These are phyloP conservation scores for Nyctalus aviator DNA, from an alignment of 2,797 vertebrate species.

Conservation along the genomic window DNA sequence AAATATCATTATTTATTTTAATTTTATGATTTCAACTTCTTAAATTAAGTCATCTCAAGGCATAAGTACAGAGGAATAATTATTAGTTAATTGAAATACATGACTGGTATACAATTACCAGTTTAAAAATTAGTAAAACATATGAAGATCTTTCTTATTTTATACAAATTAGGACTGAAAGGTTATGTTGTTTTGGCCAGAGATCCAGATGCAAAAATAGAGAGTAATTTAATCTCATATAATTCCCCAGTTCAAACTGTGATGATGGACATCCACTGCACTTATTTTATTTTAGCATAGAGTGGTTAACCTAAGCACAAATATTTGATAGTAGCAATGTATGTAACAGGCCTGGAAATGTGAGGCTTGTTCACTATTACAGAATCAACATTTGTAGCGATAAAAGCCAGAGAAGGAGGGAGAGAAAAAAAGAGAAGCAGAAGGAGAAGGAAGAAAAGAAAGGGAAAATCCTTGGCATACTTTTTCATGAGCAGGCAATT, in stretches of 20 bases:
- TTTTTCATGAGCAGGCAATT: conserved; percentile 85
- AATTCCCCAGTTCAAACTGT: conserved; percentile 56
- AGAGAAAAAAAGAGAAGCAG: not conserved
- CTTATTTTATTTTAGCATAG: conserved; percentile 64
- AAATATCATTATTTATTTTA: conserved; percentile 71
- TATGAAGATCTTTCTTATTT: conserved; percentile 66
- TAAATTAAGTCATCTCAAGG: conserved; percentile 73
- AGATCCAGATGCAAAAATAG: conserved; percentile 49
- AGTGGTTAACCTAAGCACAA: conserved; percentile 61
- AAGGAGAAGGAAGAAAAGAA: not conserved
- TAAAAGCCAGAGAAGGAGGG: not conserved
- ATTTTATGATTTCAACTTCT: conserved; percentile 65
- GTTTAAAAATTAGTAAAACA: conserved; percentile 73
- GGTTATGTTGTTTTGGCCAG: conserved; percentile 71
- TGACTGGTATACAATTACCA: conserved; percentile 74
- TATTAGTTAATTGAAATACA: conserved; percentile 78
- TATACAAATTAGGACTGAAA: conserved; percentile 71
- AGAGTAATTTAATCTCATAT: conserved; percentile 63
- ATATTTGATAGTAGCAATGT: not conserved
- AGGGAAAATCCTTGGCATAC: conserved; percentile 75
- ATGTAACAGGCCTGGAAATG: conserved; percentile 60
- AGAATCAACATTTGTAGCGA: conserved; percentile 63
- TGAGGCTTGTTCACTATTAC: conserved; percentile 57
- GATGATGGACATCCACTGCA: conserved; percentile 28
- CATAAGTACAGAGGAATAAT: conserved; percentile 75